Conservation (phyloP, 1,140 invertebrate genomes). For the Drosophila nannoptera region DNA sequence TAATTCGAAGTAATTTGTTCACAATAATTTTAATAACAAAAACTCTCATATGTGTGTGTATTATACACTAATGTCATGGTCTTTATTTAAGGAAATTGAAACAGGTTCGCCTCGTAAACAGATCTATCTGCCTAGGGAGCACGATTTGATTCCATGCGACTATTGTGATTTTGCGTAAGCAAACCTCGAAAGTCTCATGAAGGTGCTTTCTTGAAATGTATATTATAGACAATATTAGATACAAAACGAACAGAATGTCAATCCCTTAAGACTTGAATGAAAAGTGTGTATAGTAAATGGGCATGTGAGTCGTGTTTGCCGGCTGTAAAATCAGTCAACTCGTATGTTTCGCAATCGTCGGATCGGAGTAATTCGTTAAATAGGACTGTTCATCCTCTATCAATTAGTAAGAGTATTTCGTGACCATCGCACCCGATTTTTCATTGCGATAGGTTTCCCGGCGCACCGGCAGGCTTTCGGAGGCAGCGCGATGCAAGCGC, state of each 20-base stretch:
- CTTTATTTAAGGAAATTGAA: slow-evolving; percentile 67
- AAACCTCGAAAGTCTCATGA: slow-evolving; percentile 3
- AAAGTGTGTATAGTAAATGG: slow-evolving; percentile 21
- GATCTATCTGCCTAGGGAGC: slow-evolving; percentile 28
- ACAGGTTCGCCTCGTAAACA: slow-evolving; percentile 66
- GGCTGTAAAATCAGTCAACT: slow-evolving; percentile 23
- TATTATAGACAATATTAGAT: slow-evolving; percentile 39
- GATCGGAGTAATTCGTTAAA: not conserved
- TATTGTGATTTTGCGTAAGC: not conserved
- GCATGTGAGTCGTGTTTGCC: slow-evolving; percentile 26
- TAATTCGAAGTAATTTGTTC: not conserved
- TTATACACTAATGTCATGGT: slow-evolving; percentile 12
- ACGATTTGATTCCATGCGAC: slow-evolving; percentile 7
- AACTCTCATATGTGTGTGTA: slow-evolving; percentile 3
- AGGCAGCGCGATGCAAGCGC: slow-evolving; percentile 81
- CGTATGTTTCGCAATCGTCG: slow-evolving; percentile 29
- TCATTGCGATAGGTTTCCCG: slow-evolving; percentile 77
- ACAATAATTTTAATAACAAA: slow-evolving; percentile 3
- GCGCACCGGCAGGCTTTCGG: slow-evolving; percentile 68
- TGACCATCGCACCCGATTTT: slow-evolving; percentile 79
- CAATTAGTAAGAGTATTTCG: slow-evolving; percentile 68
- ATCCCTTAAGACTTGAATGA: slow-evolving; percentile 14
- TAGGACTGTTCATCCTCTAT: not conserved
- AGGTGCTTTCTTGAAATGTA: slow-evolving; percentile 12
- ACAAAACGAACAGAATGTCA: slow-evolving; percentile 32